Evolutionary conservation across 2,113 vertebrate species (phyloP).

Genomic region (Salvator merianae): DNA sequence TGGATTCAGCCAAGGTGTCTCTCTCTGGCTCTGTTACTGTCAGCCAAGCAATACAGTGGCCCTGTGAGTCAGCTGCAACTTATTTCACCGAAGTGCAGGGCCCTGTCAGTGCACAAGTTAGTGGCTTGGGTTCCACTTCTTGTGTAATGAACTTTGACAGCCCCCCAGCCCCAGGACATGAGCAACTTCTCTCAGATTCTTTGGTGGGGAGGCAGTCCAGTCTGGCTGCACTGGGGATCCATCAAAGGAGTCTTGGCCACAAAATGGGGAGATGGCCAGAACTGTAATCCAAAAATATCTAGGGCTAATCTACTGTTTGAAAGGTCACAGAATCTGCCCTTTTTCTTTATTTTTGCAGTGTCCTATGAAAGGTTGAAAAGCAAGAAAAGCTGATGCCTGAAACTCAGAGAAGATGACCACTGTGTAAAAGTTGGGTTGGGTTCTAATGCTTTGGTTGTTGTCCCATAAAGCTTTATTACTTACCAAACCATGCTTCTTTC

Average conservation of each 20-base stretch:
- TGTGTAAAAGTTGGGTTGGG: background rate
- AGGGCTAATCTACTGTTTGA: background rate
- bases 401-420: background rate
- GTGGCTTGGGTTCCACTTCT: too few species aligned
- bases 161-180: too few species aligned
- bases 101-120: too few species aligned
- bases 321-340: background rate
- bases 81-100: too few species aligned
- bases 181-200: too few species aligned
- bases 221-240: background rate
- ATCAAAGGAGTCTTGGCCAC: background rate
- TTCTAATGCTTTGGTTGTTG: background rate
- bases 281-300: background rate
- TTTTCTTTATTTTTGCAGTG: background rate
- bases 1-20: too few species aligned
- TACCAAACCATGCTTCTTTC: background rate
- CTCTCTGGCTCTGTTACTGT: too few species aligned
- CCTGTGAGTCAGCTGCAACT: too few species aligned
- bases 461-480: background rate
- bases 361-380: background rate
- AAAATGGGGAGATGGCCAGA: background rate
- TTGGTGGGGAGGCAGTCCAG: too few species aligned
- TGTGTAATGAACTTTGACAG: too few species aligned
- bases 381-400: background rate
- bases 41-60: too few species aligned